Base-by-base conservation (phyloP, 64 coral and sea anemone species). In the Porites australiensis region DNA sequence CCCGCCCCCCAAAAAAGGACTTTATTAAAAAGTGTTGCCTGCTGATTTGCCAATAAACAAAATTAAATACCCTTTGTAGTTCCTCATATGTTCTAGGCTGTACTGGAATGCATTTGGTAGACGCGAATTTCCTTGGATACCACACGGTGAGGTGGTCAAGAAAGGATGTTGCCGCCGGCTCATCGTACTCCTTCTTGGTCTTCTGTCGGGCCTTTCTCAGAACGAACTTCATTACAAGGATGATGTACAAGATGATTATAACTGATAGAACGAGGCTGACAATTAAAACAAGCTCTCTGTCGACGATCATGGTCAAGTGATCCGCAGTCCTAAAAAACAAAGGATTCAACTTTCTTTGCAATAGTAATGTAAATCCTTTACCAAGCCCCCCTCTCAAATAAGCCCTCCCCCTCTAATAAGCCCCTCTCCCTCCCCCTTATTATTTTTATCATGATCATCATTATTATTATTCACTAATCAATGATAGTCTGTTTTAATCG, bases 11-110 rank as follows among this genome's bases (percentile, higher is more conserved):
- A n/a, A n/a, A n/a, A n/a, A n/a, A n/a, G 27, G 27, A 37, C 27
- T 37, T 37, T 37, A 37, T 37, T 37, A 1, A 37, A 37, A 37
- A 37, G 27, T 37, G 1, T 37, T 37, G 27, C 27, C 27, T 0
- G 27, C 27, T 37, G 27, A 37, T 37, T 37, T 37, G 27, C 27
- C 27, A 37, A 37, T 37, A 37, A 37, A 37, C 27, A 37, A 37
- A 37, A 37, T 37, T 37, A 37, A 37, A 37, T 37, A 93, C 91
- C 91, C 64, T 87, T 72, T 78, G 82, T 8, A 93, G 54, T 50
- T 93, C 91, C 47, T 93, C 59, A 44, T 87, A 93, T 0, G 91
- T 93, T 22, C 91, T 62, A 2, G 91, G 91, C 21, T 93, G 91
- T 54, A 93, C 54, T 70, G 82, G 52, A 37, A 93, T 64, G 46